phyloP scores from a whole-genome alignment of 2,113 vertebrate genomes.

The Parus major region DNA sequence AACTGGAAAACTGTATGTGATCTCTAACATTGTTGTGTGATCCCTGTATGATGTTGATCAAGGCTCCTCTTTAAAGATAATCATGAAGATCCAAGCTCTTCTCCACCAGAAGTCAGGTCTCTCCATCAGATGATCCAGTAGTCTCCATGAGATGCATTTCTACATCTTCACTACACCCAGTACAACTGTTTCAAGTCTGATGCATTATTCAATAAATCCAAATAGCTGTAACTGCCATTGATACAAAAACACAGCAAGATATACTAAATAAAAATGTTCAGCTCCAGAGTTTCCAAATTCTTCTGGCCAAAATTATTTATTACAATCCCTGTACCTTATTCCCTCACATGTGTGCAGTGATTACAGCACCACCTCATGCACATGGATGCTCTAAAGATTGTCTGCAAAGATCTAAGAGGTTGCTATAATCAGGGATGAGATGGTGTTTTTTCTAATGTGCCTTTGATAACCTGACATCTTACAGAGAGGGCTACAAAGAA shows the following conservation, averaged over 20 bases:
- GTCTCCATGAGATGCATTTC: not conserved
- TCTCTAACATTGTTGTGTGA: not conserved
- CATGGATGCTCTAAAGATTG: not conserved
- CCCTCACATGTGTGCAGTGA: not conserved
- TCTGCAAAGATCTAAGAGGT: not conserved
- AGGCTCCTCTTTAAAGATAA: not conserved
- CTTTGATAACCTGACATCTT: slow-evolving; percentile 28
- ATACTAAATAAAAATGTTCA: not conserved
- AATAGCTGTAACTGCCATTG: not conserved
- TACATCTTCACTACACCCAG: not conserved
- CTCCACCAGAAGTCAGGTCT: not conserved
- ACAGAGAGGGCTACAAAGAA: not conserved
- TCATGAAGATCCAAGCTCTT: not conserved
- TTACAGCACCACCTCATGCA: not conserved
- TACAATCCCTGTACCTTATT: not conserved
- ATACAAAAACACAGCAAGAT: not conserved
- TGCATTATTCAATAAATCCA: not conserved
- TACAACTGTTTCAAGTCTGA: not conserved
- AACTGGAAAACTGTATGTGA: not conserved
- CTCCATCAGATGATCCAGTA: not conserved
- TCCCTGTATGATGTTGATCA: not conserved
- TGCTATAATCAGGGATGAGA: not conserved
- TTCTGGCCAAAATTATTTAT: not conserved
- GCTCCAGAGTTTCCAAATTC: not conserved
- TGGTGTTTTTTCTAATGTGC: not conserved